Base-by-base conservation (phyloP, 1,140 invertebrate species). In the Augochlora pura region DNA sequence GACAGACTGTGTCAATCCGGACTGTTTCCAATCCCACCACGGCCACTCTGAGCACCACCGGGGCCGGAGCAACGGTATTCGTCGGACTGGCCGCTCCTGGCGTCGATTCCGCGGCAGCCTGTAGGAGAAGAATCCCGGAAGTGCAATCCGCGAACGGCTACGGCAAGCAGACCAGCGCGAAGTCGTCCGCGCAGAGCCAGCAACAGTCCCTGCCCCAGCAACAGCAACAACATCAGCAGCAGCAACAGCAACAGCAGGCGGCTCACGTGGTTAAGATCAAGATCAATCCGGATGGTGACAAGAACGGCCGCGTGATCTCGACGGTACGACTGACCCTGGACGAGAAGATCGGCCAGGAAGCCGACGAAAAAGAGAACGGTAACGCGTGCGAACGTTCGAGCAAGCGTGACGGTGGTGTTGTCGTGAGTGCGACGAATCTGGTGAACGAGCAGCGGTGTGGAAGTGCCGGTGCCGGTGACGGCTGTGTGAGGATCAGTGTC, bases 211-310 rank as follows among this genome's bases (percentile, higher is more conserved):
- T 74, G 81, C 82, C 91, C 90, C 74, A 68, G 32, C 67, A 76
- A 80, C 92, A 91, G 70, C 62, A 84, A 66, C 77, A 66, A 54
- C 83, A 88, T 63, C 87, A 80, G 2, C 81, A 77, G 77, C 49
- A 42, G 12, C 85, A 92, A 87, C 78, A 80, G 7, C 73, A 83
- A 49, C 88, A 88, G 70, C 83, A 88, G 65, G 77, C 86, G 25
- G 89, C 91, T 18, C 95, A 96, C 90, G 95, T 96, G 78, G 95
- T 96, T 59, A 96, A 95, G 78, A 96, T 96, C 87, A 94, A 93
- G 88, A 95, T 96, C 86, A 95, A 95, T 88, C 94, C 95, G 12
- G 93, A 94, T 77, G 89, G 92, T 23, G 93, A 94, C 87, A 89
- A 89, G 90, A 69, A 92, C 81, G 81, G 91, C 12, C 82, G 82